Evolutionary conservation across 2,888 invertebrate species (phyloP).

Genomic region (Phania funesta): DNA sequence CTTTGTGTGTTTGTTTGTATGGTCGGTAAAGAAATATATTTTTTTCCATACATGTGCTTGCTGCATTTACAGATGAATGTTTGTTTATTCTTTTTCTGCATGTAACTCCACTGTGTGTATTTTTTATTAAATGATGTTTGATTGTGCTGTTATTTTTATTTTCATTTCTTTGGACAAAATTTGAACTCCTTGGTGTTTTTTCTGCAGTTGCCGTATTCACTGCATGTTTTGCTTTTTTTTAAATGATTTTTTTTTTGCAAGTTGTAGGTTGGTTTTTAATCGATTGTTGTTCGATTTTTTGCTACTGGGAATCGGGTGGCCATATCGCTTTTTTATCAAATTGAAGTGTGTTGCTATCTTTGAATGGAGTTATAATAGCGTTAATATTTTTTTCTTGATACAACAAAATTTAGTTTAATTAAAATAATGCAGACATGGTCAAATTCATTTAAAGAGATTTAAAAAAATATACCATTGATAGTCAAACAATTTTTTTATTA

Average conservation of each 20-base stretch:
- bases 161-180: slow-evolving; percentile 20
- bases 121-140: slow-evolving; percentile 30
- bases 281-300: background rate
- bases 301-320: background rate
- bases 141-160: slow-evolving; percentile 27
- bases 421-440: no score
- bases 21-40: slow-evolving; percentile 6
- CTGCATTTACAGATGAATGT: slow-evolving; percentile 29
- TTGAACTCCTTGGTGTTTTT: slow-evolving; percentile 3
- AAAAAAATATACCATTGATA: no score
- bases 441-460: no score
- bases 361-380: no score
- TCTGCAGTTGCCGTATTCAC: no score
- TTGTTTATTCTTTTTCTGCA: background rate
- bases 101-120: background rate
- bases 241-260: background rate
- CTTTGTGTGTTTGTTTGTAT: slow-evolving; percentile 12
- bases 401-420: no score
- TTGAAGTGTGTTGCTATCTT: no score
- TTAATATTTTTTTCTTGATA: no score
- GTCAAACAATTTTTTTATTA: no score
- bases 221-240: no score
- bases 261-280: background rate
- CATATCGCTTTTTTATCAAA: background rate
- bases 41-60: slow-evolving; percentile 55